Evolutionary conservation across 37 sponge, comb jelly and placozoan species (phyloP), one percentile per base, ranked within the genome.

Genomic region (Geodia barretti): DNA sequence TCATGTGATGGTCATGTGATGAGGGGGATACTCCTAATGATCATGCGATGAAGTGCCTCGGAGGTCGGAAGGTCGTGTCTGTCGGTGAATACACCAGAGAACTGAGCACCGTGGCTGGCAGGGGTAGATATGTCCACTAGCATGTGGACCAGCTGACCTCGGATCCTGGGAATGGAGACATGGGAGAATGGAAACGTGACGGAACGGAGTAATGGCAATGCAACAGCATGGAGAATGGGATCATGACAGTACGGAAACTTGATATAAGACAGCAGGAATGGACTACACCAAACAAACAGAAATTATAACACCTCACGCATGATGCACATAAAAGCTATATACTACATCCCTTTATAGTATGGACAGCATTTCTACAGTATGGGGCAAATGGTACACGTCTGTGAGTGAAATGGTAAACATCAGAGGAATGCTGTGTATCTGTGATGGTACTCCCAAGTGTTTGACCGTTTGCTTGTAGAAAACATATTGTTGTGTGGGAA

Each of bases 21-120:
- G n/a, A n/a, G n/a, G 3, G 76, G 83, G 78, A 84, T 84, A 84
- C 90, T 90, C 39, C 79, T 79, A 14, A 84, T 66, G 23, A 84
- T 39, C 29, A 80, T 74, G 64, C 75, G 74, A 58, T 79, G 86
- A 24, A 90, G 66, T 1, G 61, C 3, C 62, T 26, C 20, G 19
- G 79, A 59, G 36, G 79, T 65, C 35, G 77, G 81, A 39, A 64
- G 70, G 42, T 82, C 77, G 54, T 88, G 83, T 20, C 76, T 70
- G 73, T 60, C 62, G 7, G 14, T 30, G 67, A 88, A 88, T 33
- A 71, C 61, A 30, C 70, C 64, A 25, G 68, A 76, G 28, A 88
- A 39, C 43, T 68, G 73, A 41, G 54, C 31, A 24, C 78, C 88
- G 2, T 62, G 43, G 36, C 78, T 59, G 8, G 40, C 37, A 41